Evolutionary conservation across 2,888 invertebrate genomes (phyloP).

Genomic region (Tiphia femorata): DNA sequence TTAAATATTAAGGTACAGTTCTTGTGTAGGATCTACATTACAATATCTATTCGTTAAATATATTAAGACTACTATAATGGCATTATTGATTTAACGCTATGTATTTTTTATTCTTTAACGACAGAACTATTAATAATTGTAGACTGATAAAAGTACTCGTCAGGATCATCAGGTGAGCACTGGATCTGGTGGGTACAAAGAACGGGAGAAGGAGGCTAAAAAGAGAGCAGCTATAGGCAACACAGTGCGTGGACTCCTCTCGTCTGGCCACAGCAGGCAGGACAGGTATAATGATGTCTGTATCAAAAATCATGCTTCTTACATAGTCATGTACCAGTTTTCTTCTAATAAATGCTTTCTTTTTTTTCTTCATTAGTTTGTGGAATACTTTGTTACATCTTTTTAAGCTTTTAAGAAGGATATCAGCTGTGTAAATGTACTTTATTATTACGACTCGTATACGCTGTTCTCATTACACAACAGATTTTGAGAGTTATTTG

Average conservation of each 20-base stretch:
- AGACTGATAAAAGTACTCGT: conserved; percentile 59
- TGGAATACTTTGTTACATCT: background rate
- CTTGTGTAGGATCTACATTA: background rate
- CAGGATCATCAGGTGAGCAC: conserved; percentile 62
- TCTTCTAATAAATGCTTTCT: conserved; percentile 29
- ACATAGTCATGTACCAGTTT: conserved; percentile 52
- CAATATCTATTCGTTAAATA: background rate
- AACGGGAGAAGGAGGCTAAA: conserved; percentile 62
- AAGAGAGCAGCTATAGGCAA: conserved; percentile 69
- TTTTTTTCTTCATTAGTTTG: conserved; percentile 26
- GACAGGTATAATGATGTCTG: conserved; percentile 70
- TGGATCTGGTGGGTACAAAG: conserved; percentile 57
- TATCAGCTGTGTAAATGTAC: too few relatives aligned
- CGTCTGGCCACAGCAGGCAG: conserved; percentile 68
- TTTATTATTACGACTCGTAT: background rate
- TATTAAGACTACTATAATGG: too few relatives aligned
- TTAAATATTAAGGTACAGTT: conserved; percentile 62
- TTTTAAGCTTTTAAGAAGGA: background rate
- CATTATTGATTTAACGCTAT: too few relatives aligned
- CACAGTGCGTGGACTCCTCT: conserved; percentile 66
- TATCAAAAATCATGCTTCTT: conserved; percentile 68
- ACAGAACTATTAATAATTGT: conserved; percentile 20
- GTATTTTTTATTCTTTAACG: background rate
- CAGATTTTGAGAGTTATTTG: too few relatives aligned
- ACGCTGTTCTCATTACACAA: background rate